phyloP scores from a whole-genome alignment of 2,797 vertebrate genomes.

The Coendou prehensilis region DNA sequence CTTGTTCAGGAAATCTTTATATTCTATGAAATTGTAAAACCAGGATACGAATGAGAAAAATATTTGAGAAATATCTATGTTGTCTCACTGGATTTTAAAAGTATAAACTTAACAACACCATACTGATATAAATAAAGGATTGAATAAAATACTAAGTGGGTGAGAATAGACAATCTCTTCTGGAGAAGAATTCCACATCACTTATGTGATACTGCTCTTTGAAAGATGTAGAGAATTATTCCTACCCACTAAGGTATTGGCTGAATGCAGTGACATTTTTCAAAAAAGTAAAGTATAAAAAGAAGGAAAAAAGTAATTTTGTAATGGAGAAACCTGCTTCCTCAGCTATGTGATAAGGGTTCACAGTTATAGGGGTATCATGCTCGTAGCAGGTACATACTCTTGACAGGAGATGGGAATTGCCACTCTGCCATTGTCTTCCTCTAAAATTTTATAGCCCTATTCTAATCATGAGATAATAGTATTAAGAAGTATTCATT shows the following conservation, averaged over 20 bases:
- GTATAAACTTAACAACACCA: not conserved
- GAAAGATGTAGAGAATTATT: not conserved
- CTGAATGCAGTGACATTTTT: not conserved
- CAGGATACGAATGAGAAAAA: not conserved
- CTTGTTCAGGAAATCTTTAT: not conserved
- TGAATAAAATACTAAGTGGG: not conserved
- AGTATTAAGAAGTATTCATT: not conserved
- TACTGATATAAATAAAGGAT: not conserved
- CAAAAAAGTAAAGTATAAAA: not conserved
- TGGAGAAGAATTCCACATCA: conserved; percentile 5
- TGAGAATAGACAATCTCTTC: not conserved
- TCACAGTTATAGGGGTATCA: no score
- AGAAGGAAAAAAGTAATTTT: not conserved
- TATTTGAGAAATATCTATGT: not conserved
- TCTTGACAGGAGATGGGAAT: not conserved
- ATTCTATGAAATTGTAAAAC: conserved; percentile 5
- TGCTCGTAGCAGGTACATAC: not conserved
- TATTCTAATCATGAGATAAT: not conserved
- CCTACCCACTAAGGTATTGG: rapidly evolving
- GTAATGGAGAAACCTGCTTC: not conserved
- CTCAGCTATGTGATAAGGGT: not conserved
- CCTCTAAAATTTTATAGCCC: not conserved
- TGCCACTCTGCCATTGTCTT: not conserved
- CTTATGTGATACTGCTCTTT: not conserved
- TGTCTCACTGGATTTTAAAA: not conserved